These are phyloP conservation scores for Xiphophorus maculatus DNA, from an alignment of 2,113 vertebrate species.

Conservation along the genomic window DNA sequence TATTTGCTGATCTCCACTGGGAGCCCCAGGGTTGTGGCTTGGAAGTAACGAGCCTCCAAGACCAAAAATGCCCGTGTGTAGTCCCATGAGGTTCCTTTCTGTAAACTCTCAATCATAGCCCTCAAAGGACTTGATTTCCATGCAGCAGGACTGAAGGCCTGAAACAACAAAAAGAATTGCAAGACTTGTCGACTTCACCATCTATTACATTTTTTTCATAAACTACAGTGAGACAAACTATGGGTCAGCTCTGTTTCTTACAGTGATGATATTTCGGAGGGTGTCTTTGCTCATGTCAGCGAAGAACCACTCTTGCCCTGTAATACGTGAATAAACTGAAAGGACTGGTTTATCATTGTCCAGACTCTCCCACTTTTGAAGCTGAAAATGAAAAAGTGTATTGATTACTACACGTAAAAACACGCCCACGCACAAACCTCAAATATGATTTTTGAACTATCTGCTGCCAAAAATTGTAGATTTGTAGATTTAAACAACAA, in stretches of 20 bases:
- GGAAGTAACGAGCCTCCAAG: slow-evolving; percentile 74
- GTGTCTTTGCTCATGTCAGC: slow-evolving; percentile 67
- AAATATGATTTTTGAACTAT: not conserved
- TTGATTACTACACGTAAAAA: not conserved
- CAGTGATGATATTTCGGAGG: slow-evolving; percentile 59
- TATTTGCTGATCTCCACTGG: slow-evolving; percentile 83
- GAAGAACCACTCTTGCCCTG: slow-evolving; percentile 78
- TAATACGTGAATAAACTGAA: slow-evolving; percentile 57
- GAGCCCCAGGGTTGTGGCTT: slow-evolving; percentile 76
- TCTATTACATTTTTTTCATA: not conserved
- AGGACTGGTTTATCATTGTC: slow-evolving; percentile 64
- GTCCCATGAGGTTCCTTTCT: slow-evolving; percentile 72
- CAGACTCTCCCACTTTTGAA: slow-evolving; percentile 69
- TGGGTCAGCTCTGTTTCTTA: slow-evolving; percentile 31
- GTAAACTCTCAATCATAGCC: slow-evolving; percentile 61
- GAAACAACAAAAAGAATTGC: slow-evolving; percentile 12
- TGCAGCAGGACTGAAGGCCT: slow-evolving; percentile 64
- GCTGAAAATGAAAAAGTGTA: slow-evolving; percentile 52
- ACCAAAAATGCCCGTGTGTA: slow-evolving; percentile 69
- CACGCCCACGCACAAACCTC: not conserved
- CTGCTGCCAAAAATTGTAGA: no score
- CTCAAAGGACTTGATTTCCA: slow-evolving; percentile 66
- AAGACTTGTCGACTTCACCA: not conserved
- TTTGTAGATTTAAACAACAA: no score
- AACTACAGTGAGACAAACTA: not conserved